phyloP scores from a whole-genome alignment of 2,888 invertebrate genomes.

The Drosophila robusta region DNA sequence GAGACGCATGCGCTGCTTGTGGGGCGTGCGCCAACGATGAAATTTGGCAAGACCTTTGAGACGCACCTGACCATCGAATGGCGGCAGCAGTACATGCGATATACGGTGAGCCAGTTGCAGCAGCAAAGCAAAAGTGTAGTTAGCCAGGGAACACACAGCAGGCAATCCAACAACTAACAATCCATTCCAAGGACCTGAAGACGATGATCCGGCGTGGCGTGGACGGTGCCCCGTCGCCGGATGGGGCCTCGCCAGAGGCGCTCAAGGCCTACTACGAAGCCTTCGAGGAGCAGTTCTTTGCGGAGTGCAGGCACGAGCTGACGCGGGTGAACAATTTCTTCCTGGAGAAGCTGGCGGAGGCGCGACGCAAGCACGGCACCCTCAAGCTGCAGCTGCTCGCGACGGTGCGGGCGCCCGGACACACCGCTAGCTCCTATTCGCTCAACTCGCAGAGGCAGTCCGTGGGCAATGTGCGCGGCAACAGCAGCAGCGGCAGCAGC shows the following conservation, averaged over 20 bases:
- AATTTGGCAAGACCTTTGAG: slow-evolving; percentile 98
- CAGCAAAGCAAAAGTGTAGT: too few species aligned
- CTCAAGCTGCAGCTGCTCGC: slow-evolving; percentile 86
- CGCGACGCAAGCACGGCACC: slow-evolving; percentile 95
- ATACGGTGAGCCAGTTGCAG: slow-evolving; percentile 87
- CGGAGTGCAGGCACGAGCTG: slow-evolving; percentile 95
- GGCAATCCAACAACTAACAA: slow-evolving; percentile 2
- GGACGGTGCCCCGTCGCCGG: slow-evolving; percentile 94
- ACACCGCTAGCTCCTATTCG: slow-evolving; percentile 28
- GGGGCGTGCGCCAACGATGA: slow-evolving; percentile 88
- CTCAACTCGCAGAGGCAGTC: slow-evolving; percentile 15
- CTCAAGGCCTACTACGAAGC: slow-evolving; percentile 89
- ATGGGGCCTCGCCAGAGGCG: slow-evolving; percentile 70
- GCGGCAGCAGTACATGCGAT: slow-evolving; percentile 97
- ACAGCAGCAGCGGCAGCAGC: background rate
- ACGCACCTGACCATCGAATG: slow-evolving; percentile 99
- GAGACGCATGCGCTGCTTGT: slow-evolving; percentile 33
- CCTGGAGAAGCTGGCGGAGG: slow-evolving; percentile 98
- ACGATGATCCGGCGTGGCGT: slow-evolving; percentile 94
- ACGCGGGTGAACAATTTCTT: slow-evolving; percentile 98
- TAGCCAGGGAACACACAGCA: slow-evolving; percentile 1
- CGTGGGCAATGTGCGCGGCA: slow-evolving; percentile 5
- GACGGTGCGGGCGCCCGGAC: slow-evolving; percentile 19
- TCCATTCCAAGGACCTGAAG: slow-evolving; percentile 89
- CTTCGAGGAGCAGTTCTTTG: slow-evolving; percentile 97